Percentiles rank a stretch among this genome's conserved stretches.
These are phyloP conservation scores for Tautogolabrus adspersus DNA, from an alignment of 2,113 vertebrate genomes.

Conservation along the genomic window DNA sequence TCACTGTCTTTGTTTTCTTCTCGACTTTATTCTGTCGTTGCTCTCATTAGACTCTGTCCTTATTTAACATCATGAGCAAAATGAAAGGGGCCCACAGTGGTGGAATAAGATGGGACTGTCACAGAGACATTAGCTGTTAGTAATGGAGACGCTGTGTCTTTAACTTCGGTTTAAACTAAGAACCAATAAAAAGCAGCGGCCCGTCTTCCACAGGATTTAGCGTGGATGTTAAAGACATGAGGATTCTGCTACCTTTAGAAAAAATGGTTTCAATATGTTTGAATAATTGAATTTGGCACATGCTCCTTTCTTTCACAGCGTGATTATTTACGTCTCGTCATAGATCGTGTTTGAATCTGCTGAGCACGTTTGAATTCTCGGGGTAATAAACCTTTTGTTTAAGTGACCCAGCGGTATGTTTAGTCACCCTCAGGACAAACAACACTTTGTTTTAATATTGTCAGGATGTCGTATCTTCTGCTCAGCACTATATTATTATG, in stretches of 20 bases:
- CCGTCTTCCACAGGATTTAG: too few species aligned
- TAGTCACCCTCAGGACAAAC: conserved; percentile 13
- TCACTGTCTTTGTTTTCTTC: background rate
- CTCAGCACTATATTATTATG: conserved; percentile 4
- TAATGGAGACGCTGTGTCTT: background rate
- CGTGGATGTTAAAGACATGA: background rate
- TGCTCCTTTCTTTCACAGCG: background rate
- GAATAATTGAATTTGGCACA: too few species aligned
- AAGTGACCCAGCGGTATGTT: background rate
- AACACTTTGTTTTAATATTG: conserved; percentile 9
- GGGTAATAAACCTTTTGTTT: background rate
- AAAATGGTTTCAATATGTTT: too few species aligned
- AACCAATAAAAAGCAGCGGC: too few species aligned
- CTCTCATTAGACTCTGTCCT: background rate
- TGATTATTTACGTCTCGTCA: too few species aligned
- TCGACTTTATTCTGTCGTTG: too few species aligned
- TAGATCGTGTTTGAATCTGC: background rate
- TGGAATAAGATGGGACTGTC: background rate
- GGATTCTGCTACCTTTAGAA: background rate
- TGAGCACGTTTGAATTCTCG: background rate
- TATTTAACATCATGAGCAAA: background rate
- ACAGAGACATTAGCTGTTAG: background rate
- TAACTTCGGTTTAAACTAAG: too few species aligned
- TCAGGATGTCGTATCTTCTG: conserved; percentile 2
- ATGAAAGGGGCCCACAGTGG: too few species aligned